These are phyloP conservation scores for Heteromurus nitidus DNA, from an alignment of 2,888 invertebrate species.

Conservation along the genomic window DNA sequence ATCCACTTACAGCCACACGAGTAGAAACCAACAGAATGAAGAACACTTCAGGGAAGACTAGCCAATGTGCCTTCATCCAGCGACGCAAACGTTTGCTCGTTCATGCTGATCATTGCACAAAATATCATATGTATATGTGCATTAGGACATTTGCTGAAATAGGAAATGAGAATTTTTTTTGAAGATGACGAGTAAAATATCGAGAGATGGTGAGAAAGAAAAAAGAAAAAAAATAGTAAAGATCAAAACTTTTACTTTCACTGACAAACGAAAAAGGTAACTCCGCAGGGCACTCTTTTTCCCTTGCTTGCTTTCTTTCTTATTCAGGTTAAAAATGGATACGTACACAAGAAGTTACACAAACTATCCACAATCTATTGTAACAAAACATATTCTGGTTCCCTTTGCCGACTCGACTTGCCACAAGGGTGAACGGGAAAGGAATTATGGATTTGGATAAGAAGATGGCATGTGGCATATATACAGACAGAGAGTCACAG, in stretches of 20 bases:
- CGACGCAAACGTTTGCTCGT: too few relatives aligned
- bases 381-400: background rate
- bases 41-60: background rate
- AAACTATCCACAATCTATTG: constrained; percentile 16
- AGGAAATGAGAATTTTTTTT: constrained; percentile 57
- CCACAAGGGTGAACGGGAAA: constrained; percentile 43
- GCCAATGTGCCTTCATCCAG: too few relatives aligned
- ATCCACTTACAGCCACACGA: background rate
- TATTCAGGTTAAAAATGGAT: constrained; percentile 59
- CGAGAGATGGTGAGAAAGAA: constrained; percentile 9
- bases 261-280: constrained; percentile 63
- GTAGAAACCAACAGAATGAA: too few relatives aligned
- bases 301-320: constrained; percentile 32
- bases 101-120: constrained; percentile 52
- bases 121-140: constrained; percentile 10
- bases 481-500: background rate
- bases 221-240: constrained; percentile 31
- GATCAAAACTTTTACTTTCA: constrained; percentile 64
- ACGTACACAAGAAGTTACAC: constrained; percentile 26
- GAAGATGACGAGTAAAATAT: constrained; percentile 56
- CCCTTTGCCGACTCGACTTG: constrained; percentile 36
- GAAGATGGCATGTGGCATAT: constrained; percentile 12
- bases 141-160: constrained; percentile 53
- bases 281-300: constrained; percentile 60
- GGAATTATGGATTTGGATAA: constrained; percentile 48